Evolutionary conservation across 2,888 invertebrate genomes (phyloP).

Genomic region (Aethes cnicana): DNA sequence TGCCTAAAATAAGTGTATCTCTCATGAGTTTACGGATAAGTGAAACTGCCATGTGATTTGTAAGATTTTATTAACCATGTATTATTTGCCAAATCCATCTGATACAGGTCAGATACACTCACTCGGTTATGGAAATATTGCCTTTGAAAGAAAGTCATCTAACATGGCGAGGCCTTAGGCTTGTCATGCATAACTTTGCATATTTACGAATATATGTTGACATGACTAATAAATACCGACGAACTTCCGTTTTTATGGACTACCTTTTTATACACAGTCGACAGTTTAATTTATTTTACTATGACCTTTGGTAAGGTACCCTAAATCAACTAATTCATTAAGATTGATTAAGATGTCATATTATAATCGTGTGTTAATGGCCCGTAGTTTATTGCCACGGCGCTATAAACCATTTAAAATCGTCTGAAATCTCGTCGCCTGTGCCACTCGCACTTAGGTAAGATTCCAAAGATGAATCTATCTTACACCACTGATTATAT

Average conservation of each 20-base stretch:
- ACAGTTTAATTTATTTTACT: not conserved
- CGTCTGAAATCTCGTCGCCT: not conserved
- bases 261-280: too few species aligned
- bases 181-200: constrained; percentile 20
- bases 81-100: too few species aligned
- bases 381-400: constrained; percentile 10
- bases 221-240: constrained; percentile 16
- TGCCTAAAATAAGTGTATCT: too few species aligned
- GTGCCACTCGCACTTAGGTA: constrained; percentile 5
- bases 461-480: constrained; percentile 33
- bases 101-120: too few species aligned
- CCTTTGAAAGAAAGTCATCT: constrained; percentile 21
- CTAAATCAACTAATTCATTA: too few species aligned
- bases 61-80: too few species aligned
- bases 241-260: constrained; percentile 19
- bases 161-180: constrained; percentile 7
- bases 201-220: constrained; percentile 15
- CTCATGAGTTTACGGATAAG: too few species aligned
- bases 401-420: constrained; percentile 22
- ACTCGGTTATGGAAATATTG: too few species aligned
- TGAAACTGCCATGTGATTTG: too few species aligned
- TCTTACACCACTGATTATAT: constrained; percentile 41
- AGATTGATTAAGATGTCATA: too few species aligned
- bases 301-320: too few species aligned
- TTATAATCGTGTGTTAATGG: not conserved